A percentile compares a stretch with the other conserved stretches of the same genome.
Evolutionary conservation across 2,113 vertebrate species (phyloP).

Genomic region (Lontra canadensis): DNA sequence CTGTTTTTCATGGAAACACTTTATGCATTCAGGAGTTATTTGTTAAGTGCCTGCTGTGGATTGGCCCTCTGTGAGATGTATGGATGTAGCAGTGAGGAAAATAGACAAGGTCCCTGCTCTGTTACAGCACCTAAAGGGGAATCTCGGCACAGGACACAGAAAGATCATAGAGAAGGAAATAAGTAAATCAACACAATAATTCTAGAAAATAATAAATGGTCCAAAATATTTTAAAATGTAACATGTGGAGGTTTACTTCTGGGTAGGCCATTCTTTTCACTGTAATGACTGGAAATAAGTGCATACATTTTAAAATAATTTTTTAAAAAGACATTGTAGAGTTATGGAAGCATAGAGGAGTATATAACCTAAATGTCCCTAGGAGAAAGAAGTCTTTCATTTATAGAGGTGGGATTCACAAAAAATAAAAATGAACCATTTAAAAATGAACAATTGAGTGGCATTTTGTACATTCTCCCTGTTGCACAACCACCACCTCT

Average conservation of each 20-base stretch:
- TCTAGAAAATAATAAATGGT: neutral
- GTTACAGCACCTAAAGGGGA: neutral
- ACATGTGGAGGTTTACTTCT: neutral
- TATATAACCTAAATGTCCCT: neutral
- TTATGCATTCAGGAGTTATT: neutral
- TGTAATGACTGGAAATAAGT: neutral
- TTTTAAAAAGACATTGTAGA: neutral
- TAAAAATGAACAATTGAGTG: neutral
- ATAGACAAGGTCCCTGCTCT: neutral
- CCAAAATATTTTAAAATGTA: neutral
- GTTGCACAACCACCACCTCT: neutral
- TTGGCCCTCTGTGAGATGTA: neutral
- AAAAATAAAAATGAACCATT: neutral
- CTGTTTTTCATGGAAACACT: neutral
- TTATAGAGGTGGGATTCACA: neutral
- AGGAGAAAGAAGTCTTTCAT: neutral
- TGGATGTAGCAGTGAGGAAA: neutral
- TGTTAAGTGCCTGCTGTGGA: neutral
- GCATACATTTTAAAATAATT: neutral
- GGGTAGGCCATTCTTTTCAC: neutral
- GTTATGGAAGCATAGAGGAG: neutral
- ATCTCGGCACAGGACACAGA: neutral
- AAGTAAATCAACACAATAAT: neutral
- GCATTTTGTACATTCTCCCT: neutral
- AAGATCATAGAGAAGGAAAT: neutral